Evolutionary conservation across 2,113 vertebrate species (phyloP).

Genomic region (Centrocercus urophasianus): DNA sequence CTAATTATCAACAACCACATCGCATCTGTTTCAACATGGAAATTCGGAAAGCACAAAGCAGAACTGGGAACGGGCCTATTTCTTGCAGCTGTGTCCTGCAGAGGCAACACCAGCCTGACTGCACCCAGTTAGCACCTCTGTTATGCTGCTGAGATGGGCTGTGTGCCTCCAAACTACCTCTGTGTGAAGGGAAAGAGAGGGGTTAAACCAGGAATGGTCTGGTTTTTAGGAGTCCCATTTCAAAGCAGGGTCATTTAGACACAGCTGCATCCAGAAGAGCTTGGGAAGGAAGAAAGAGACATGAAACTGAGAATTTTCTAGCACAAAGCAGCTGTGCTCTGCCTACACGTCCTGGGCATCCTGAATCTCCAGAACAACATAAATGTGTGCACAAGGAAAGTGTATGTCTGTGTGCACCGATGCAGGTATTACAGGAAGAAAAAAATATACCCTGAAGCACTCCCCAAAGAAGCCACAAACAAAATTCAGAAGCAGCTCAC

Average conservation of each 20-base stretch:
- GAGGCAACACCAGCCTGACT: background rate
- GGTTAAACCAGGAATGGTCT: background rate
- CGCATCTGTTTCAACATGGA: rapidly evolving
- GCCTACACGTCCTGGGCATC: rapidly evolving
- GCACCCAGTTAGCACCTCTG: background rate
- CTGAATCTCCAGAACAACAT: background rate
- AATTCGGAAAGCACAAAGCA: background rate
- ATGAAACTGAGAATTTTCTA: no score
- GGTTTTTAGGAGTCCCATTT: background rate
- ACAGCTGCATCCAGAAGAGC: background rate
- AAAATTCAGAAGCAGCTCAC: background rate
- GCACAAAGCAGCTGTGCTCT: background rate
- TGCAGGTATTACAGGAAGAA: no score
- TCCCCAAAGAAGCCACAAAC: background rate
- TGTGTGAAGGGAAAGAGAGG: no score
- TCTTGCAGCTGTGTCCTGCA: background rate
- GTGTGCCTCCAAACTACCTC: background rate
- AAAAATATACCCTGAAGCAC: background rate
- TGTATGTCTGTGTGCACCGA: background rate
- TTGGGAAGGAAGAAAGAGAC: background rate
- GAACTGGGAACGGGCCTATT: background rate
- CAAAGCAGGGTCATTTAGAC: background rate
- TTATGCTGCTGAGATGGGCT: background rate
- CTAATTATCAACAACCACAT: background rate
- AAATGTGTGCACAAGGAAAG: background rate